These are phyloP conservation scores for Lutjanus erythropterus DNA, from an alignment of 2,113 vertebrate species.

Conservation along the genomic window DNA sequence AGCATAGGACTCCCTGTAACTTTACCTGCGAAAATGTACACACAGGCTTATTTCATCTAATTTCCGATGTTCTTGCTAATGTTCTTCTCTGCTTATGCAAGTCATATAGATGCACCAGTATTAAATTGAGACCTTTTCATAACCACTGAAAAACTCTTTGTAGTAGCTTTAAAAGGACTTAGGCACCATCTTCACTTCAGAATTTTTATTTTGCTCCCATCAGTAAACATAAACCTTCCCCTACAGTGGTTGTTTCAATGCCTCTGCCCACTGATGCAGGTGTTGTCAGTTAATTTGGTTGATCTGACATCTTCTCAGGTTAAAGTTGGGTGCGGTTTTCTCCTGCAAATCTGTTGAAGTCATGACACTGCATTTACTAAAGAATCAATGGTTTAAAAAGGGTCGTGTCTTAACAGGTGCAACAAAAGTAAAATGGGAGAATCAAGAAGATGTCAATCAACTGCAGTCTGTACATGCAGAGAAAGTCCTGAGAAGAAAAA, in stretches of 20 bases:
- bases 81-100: too few species aligned
- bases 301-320: background rate
- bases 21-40: too few species aligned
- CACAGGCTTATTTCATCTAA: too few species aligned
- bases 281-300: background rate
- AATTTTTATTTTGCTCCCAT: too few species aligned
- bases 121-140: too few species aligned
- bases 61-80: too few species aligned
- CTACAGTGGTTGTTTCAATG: too few species aligned
- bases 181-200: too few species aligned
- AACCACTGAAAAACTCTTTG: too few species aligned
- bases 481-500: background rate
- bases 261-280: background rate
- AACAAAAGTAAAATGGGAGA: background rate
- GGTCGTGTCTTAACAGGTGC: background rate
- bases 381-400: background rate
- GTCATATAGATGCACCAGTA: too few species aligned
- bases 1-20: too few species aligned
- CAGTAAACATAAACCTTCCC: background rate
- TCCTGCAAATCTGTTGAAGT: background rate
- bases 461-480: background rate
- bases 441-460: background rate
- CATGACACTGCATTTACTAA: background rate
- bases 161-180: too few species aligned
- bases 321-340: background rate